Percentiles rank a stretch among this genome's conserved stretches.
Evolutionary conservation across 2,888 invertebrate species (phyloP).

Genomic region (Netelia virgata): DNA sequence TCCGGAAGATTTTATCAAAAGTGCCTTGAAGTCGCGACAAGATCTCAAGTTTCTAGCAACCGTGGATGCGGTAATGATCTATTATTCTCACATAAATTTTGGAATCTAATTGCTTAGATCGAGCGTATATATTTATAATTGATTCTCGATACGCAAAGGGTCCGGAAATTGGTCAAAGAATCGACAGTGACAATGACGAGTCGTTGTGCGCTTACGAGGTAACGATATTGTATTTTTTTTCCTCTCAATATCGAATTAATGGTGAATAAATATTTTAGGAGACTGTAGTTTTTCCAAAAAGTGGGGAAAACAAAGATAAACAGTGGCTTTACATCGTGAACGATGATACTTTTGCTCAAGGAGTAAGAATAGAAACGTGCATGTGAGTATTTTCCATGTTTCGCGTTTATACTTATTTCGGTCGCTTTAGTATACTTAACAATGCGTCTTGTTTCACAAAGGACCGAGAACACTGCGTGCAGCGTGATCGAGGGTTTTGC

Average conservation of each 20-base stretch:
- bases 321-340: conserved; percentile 91
- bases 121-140: neutral
- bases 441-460: conserved; percentile 60
- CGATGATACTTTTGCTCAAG: conserved; percentile 89
- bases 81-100: neutral
- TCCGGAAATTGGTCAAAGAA: conserved; percentile 71
- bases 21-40: conserved; percentile 70
- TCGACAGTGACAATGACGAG: conserved; percentile 69
- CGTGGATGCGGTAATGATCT: conserved; percentile 73
- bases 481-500: conserved; percentile 79
- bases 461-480: conserved; percentile 80
- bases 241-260: neutral
- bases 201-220: conserved; percentile 73
- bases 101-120: neutral
- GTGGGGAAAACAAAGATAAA: conserved; percentile 87
- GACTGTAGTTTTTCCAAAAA: conserved; percentile 88
- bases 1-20: conserved; percentile 75
- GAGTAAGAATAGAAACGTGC: conserved; percentile 91
- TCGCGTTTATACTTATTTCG: neutral
- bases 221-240: conserved; percentile 42
- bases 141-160: conserved; percentile 9
- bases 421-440: neutral
- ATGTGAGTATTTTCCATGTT: conserved; percentile 86
- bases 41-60: conserved; percentile 75
- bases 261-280: conserved; percentile 74